These are phyloP conservation scores for Dryobates pubescens DNA, from an alignment of 2,797 vertebrate species.

Conservation along the genomic window DNA sequence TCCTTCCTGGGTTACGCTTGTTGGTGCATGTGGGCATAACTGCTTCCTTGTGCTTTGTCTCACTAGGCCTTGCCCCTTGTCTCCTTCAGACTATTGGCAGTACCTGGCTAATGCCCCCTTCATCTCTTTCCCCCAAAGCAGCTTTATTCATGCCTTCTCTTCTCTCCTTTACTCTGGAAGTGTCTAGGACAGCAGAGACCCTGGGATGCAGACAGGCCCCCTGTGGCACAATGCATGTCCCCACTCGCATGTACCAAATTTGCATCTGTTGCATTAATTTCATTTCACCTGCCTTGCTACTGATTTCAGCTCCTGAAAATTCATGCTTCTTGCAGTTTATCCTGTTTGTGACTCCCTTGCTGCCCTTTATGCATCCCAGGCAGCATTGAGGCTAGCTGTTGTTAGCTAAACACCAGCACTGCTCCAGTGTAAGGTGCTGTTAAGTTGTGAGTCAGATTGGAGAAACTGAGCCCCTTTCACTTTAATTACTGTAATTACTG, in stretches of 20 bases:
- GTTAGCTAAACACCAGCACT: background rate
- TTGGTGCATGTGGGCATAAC: accelerated
- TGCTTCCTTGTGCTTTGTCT: background rate
- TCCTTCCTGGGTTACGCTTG: background rate
- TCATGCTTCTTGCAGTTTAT: background rate
- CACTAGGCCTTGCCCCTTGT: accelerated
- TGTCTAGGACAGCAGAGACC: background rate
- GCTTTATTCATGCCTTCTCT: background rate
- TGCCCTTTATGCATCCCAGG: background rate
- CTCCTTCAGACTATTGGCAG: background rate
- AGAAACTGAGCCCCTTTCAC: background rate
- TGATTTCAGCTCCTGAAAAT: background rate
- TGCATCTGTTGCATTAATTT: background rate
- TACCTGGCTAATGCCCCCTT: background rate
- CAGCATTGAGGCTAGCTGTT: background rate
- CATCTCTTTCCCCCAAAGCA: accelerated
- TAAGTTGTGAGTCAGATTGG: background rate
- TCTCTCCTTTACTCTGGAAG: background rate
- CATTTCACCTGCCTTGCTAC: background rate
- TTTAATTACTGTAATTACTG: accelerated
- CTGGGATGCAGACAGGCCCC: background rate
- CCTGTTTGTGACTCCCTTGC: background rate
- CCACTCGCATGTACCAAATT: background rate
- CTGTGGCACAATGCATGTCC: background rate
- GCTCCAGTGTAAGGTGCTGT: background rate